Evolutionary conservation across 2,888 invertebrate genomes (phyloP).

Genomic region (Netelia fuscicornis): DNA sequence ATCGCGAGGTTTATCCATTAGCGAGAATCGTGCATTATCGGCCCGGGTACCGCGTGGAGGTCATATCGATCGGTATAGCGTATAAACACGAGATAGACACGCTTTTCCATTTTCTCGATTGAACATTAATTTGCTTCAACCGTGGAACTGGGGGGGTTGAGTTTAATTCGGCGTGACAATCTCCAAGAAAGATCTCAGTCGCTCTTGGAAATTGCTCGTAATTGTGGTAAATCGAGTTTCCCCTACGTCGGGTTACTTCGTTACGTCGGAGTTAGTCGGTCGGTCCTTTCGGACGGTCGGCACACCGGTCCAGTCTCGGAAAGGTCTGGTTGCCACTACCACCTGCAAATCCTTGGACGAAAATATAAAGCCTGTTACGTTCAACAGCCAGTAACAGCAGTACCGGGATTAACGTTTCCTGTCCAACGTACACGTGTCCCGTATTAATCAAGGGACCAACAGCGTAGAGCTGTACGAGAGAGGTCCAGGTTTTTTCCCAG

Average conservation of each 20-base stretch:
- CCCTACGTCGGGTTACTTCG: neutral
- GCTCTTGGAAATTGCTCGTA: conserved; percentile 9
- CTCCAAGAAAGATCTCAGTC: neutral
- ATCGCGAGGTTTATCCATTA: conserved; percentile 10
- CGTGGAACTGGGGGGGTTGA: neutral
- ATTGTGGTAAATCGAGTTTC: conserved; percentile 25
- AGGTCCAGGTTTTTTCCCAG: conserved; percentile 5
- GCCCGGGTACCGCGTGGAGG: neutral
- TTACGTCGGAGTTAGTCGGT: conserved; percentile 7
- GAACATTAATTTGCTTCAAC: conserved; percentile 3
- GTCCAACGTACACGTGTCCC: conserved; percentile 40
- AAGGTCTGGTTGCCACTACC: neutral
- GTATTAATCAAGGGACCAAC: conserved; percentile 51
- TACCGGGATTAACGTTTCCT: conserved; percentile 49
- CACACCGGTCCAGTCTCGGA: neutral
- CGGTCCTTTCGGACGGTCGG: neutral
- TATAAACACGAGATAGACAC: neutral
- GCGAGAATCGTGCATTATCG: conserved; percentile 6
- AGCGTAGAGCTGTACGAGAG: neutral
- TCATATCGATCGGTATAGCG: too few relatives aligned
- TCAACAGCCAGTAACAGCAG: conserved; percentile 18
- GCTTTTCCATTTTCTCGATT: neutral
- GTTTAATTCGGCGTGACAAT: neutral
- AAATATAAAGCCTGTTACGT: conserved; percentile 21
- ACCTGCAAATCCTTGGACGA: conserved; percentile 17